Base-by-base conservation (phyloP, 2,113 vertebrate genomes). In the Serranochromis macrocephalus region DNA sequence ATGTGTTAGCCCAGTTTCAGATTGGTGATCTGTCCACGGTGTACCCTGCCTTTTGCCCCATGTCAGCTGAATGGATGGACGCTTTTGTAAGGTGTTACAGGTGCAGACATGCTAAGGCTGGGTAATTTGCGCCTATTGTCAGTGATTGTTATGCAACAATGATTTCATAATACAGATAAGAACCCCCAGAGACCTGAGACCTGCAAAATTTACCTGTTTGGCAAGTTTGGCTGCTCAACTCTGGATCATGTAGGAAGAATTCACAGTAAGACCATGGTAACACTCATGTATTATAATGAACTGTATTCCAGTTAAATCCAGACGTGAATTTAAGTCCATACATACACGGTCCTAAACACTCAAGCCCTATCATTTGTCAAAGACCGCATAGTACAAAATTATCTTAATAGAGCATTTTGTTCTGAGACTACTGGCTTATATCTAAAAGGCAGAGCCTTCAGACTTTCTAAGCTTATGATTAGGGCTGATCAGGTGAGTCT, bases 11-110 rank as follows among this genome's bases (percentile, higher is more conserved):
- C 9, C 61, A 36, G 31, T 66, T 31, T 0, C 19, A 38, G 61
- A 14, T 36, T 63, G 31, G 17, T 66, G 61, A 36, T 33, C 61
- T 66, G 61, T 36, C 31, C 31, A 63, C 0, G 0, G 31, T 66
- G 61, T 36, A 12, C 10, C 10, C 61, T 38, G 61, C 31, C 61
- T n/a, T 66, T 38, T 66, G 17, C 31, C 31, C 17, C 61, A 38
- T 12, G 33, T 13, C 33, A 13, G 33, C 63, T 38, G 33, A 0
- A 38, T 66, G 31, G 0, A 66, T n/a, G 58, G 1, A 63, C 0
- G 31, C 61, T 66, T 66, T 66, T 66, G 31, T 66, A 63, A 33
- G 29, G 16, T 33, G 16, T 63, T 33, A 36, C 17, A 63, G 0
- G 61, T 12, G 31, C 17, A 12, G 61, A 66, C 6, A n/a, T 66